Conservation (phyloP, 2,888 invertebrate species). For the Teleiodes luculella region DNA sequence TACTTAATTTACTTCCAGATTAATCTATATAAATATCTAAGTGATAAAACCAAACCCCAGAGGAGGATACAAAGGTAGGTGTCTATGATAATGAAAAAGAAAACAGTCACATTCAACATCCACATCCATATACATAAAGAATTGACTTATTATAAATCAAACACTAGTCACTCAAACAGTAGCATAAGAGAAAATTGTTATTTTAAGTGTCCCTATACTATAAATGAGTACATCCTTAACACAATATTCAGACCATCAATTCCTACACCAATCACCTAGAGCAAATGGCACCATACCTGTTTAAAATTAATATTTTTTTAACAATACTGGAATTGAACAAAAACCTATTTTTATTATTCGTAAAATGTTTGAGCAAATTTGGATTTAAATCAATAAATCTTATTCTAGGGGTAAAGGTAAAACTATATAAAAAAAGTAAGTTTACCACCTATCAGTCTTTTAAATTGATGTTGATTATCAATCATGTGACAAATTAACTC, state of each 20-base stretch:
- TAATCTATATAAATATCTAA: too few relatives aligned
- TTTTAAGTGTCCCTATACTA: background rate
- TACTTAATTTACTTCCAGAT: too few relatives aligned
- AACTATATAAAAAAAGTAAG: conserved; percentile 74
- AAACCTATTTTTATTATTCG: conserved; percentile 44
- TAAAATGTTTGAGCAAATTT: conserved; percentile 73
- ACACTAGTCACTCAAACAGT: conserved; percentile 4
- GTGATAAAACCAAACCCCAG: too few relatives aligned
- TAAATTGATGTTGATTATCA: conserved; percentile 78
- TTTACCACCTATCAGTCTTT: conserved; percentile 80
- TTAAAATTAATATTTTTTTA: background rate
- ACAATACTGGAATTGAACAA: conserved; percentile 56
- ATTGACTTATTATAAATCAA: conserved; percentile 11
- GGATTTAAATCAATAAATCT: conserved; percentile 70
- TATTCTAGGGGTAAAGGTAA: conserved; percentile 78
- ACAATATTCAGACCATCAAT: conserved; percentile 26
- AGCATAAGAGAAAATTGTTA: background rate
- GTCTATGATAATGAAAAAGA: too few relatives aligned
- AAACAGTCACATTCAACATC: conserved; percentile 5
- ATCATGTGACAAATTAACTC: conserved; percentile 70
- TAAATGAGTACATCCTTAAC: conserved; percentile 1
- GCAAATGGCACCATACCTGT: background rate
- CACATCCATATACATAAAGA: conserved; percentile 20
- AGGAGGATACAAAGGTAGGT: too few relatives aligned
- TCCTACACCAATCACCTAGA: conserved; percentile 22